phyloP scores from a whole-genome alignment of 2,797 vertebrate genomes.

The Zenarchopterus dispar region DNA sequence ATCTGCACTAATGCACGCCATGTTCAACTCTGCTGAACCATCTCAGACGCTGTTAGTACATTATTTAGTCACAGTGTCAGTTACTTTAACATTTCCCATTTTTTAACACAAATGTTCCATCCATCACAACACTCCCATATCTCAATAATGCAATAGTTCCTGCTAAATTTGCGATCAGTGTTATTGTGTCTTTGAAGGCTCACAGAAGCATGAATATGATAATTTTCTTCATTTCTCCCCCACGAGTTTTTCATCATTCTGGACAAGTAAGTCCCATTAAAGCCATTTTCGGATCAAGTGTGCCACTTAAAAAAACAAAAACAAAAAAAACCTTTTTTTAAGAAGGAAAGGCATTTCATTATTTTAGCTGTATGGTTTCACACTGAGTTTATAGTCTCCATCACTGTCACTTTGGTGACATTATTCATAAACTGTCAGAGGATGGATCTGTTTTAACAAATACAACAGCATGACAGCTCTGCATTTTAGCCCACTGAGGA shows the following conservation, averaged over 20 bases:
- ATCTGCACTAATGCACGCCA: neutral
- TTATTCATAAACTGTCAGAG: constrained; percentile 62
- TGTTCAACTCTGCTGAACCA: neutral
- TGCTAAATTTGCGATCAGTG: neutral
- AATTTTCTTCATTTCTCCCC: constrained; percentile 1
- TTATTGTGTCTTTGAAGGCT: constrained; percentile 10
- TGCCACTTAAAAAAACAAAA: neutral
- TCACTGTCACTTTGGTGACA: constrained; percentile 51
- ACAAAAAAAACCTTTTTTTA: too few species aligned
- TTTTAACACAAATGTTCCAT: constrained; percentile 18
- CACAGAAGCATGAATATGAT: constrained; percentile 6
- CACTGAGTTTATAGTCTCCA: constrained; percentile 38
- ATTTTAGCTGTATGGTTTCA: constrained; percentile 37
- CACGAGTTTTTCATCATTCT: constrained; percentile 18
- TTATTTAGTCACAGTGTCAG: constrained; percentile 4
- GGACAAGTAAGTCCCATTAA: constrained; percentile 27
- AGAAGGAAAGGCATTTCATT: constrained; percentile 23
- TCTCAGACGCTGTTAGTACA: neutral
- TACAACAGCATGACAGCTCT: constrained; percentile 42
- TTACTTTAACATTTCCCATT: neutral
- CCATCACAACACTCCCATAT: constrained; percentile 13
- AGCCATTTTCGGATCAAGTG: constrained; percentile 1
- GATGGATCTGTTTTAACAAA: constrained; percentile 51
- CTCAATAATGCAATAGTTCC: constrained; percentile 11
- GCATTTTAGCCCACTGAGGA: constrained; percentile 56